Percentiles rank a stretch among this genome's conserved stretches.
phyloP scores from a whole-genome alignment of 2,888 invertebrate species.

The Pegoplata infirma region DNA sequence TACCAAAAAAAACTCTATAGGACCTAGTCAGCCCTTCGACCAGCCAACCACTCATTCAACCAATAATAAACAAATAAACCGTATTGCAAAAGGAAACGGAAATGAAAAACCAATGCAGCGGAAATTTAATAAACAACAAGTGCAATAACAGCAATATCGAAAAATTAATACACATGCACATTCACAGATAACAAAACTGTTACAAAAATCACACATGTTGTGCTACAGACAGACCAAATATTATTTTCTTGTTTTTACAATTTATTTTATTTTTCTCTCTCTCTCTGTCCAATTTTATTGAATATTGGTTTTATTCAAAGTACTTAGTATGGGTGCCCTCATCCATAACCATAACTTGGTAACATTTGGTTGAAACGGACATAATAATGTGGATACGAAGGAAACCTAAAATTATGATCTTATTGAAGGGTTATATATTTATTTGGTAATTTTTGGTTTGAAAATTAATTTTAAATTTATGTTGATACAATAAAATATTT shows the following conservation, averaged over 20 bases:
- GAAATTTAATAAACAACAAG: conserved; percentile 54
- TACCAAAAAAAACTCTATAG: too few species aligned
- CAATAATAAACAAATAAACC: conserved; percentile 44
- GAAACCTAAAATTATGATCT: background rate
- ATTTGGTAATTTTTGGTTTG: conserved; percentile 17
- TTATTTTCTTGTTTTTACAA: conserved; percentile 3
- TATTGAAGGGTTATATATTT: background rate
- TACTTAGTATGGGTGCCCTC: too few species aligned
- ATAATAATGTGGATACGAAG: conserved; percentile 11
- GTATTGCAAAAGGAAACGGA: conserved; percentile 49
- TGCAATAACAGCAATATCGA: conserved; percentile 1
- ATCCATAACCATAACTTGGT: conserved; percentile 8
- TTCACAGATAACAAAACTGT: background rate
- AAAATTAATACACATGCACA: background rate
- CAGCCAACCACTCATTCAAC: conserved; percentile 36
- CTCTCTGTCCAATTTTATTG: too few species aligned
- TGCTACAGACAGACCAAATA: conserved; percentile 5
- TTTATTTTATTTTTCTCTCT: too few species aligned
- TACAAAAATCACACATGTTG: conserved; percentile 12
- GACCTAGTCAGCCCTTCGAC: conserved; percentile 6
- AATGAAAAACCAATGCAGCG: conserved; percentile 53
- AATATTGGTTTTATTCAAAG: too few species aligned
- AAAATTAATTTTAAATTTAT: conserved; percentile 32
- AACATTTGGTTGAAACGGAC: conserved; percentile 29
- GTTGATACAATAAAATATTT: conserved; percentile 7